Conservation (phyloP, 2,888 invertebrate species). For the Listrodromus nycthemerus region DNA sequence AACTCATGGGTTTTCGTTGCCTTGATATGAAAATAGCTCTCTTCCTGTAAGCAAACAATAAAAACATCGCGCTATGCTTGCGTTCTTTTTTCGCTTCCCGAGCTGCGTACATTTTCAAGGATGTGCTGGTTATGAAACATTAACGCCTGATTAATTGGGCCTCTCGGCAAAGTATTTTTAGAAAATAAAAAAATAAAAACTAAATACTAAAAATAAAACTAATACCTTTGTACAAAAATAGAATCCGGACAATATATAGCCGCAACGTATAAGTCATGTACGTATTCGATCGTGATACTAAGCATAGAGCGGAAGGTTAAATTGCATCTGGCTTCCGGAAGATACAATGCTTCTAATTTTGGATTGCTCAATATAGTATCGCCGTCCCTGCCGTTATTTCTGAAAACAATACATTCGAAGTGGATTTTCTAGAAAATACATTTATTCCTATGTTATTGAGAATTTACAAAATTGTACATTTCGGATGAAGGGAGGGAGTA, state of each 20-base stretch:
- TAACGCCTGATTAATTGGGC: constrained; percentile 12
- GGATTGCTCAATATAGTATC: constrained; percentile 33
- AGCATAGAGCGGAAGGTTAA: constrained; percentile 33
- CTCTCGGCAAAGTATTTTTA: not conserved
- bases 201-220: not conserved
- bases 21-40: constrained; percentile 29
- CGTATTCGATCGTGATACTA: constrained; percentile 9
- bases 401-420: constrained; percentile 31
- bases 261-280: constrained; percentile 29
- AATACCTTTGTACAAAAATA: constrained; percentile 39
- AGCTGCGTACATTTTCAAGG: not conserved
- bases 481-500: constrained; percentile 14
- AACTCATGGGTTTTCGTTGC: not conserved
- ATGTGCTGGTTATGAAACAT: not conserved
- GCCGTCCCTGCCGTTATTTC: not conserved
- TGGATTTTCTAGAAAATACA: constrained; percentile 60
- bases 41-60: constrained; percentile 33
- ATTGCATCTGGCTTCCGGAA: constrained; percentile 59
- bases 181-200: not conserved
- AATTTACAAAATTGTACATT: constrained; percentile 70
- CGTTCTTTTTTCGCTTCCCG: constrained; percentile 5
- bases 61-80: constrained; percentile 23
- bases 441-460: constrained; percentile 62
- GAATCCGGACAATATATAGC: not conserved
- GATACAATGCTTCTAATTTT: constrained; percentile 60